Conservation (phyloP, 2,113 vertebrate genomes). For the Pseudorectes ferrugineus region DNA sequence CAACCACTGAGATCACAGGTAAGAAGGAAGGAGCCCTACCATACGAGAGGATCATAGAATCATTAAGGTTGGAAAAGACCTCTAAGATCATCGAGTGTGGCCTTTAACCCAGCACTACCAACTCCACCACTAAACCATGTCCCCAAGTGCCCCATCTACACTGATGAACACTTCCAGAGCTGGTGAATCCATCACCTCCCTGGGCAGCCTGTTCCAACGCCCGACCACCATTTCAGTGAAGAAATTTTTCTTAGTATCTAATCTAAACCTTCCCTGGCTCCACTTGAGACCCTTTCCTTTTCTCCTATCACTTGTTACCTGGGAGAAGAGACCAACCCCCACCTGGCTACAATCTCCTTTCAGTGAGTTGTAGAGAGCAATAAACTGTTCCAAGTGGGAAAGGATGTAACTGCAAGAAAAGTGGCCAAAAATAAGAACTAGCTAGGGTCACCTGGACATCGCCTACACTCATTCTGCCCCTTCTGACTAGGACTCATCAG, state of each 20-base stretch:
- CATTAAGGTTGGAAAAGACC: neutral
- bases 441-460: neutral
- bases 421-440: neutral
- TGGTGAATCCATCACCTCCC: neutral
- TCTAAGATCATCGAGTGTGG: neutral
- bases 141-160: neutral
- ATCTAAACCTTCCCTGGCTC: neutral
- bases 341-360: neutral
- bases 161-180: neutral
- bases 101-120: neutral
- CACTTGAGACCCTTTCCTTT: neutral
- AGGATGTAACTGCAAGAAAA: neutral
- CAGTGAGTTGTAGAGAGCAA: neutral
- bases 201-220: neutral
- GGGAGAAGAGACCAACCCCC: neutral
- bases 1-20: neutral
- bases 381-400: neutral
- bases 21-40: neutral
- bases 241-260: neutral
- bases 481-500: neutral
- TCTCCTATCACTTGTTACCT: neutral
- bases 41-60: neutral
- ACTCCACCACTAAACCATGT: neutral
- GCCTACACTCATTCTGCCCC: neutral
- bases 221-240: neutral